Conservation (phyloP, 64 coral and sea anemone genomes). For the Montipora capricornis region DNA sequence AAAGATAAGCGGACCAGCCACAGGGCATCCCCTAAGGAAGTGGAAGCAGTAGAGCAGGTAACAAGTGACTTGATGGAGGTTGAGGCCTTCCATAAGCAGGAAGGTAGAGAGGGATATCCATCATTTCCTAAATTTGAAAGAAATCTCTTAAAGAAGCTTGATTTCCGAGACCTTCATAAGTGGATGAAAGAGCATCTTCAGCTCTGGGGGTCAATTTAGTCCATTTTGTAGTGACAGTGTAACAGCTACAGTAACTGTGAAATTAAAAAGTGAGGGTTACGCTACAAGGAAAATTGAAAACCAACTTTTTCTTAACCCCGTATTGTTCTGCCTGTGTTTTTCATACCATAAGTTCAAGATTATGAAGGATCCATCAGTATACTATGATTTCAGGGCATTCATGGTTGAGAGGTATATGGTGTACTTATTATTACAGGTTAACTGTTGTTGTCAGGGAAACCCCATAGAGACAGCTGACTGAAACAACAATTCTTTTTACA, state of each 20-base stretch:
- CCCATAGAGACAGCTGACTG: constrained; percentile 17
- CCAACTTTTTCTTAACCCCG: constrained; percentile 6
- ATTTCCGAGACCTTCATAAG: constrained; percentile 40
- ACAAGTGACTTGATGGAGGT: constrained; percentile 2
- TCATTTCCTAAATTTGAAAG: constrained; percentile 28
- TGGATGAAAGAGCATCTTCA: constrained; percentile 25
- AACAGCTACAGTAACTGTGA: constrained; percentile 5
- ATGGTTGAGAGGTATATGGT: constrained; percentile 7
- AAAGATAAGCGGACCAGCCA: neutral
- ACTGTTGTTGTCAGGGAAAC: neutral
- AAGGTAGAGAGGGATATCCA: neutral
- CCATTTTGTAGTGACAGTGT: neutral
- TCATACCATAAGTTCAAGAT: constrained; percentile 16
- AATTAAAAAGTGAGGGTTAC: neutral
- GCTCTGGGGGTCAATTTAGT: constrained; percentile 29
- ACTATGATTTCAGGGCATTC: constrained; percentile 14
- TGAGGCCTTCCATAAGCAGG: neutral
- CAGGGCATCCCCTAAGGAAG: neutral
- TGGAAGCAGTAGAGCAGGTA: neutral
- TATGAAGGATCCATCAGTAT: neutral
- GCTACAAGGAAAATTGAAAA: neutral
- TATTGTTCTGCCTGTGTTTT: constrained; percentile 8
- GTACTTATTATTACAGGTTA: constrained; percentile 4
- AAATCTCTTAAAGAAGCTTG: neutral
- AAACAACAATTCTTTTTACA: constrained; percentile 11